Base-by-base conservation (phyloP, 2,888 invertebrate genomes). In the Hypena proboscidalis region DNA sequence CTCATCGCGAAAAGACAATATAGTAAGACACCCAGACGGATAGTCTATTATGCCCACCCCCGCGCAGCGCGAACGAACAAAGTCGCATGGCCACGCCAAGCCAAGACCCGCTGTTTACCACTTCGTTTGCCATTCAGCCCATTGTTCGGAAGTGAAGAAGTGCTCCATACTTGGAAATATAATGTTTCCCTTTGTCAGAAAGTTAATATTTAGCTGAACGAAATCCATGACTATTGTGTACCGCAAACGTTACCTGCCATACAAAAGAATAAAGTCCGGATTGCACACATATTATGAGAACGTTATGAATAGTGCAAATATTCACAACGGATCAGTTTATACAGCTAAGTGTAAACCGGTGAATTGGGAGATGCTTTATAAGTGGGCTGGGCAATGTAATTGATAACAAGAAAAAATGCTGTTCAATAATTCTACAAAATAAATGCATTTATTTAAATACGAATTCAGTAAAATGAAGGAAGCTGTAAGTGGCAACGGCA, bases 61-160 rank as follows among this genome's bases (percentile, higher is more conserved):
- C 26, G 20, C 2, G 4, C 25, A 42, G 13, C 4, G 26, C 19
- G 34, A 26, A 38, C 43, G 9, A 58, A 57, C 45, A 48, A 42
- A 42, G 9, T 36, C 26, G 26, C 17, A 53, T 64, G 59, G 62
- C 58, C 66, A 73, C 61, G 67, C 66, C 66, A 66, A 74, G 75
- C 76, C 76, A 77, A 75, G 77, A 79, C 79, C 78, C 82, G 78
- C 82, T 87, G 88, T 87, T 89, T 88, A 89, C 89, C 90, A 90
- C 83, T 89, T 90, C 85, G 87, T 80, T 81, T 85, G 76, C 82
- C 72, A 87, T 90, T 86, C 80, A 85, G 77, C 65, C 80, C 79
- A 80, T 90, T 90, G 88, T 90, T 90, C 76, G 85, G 82, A 88
- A 89, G 88, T 88, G 88, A 86, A 89, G 86, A 89, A 88, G 85